Evolutionary conservation across 2,797 vertebrate species (phyloP), one percentile per base, ranked within the genome.

Genomic region (Moxostoma hubbsi): DNA sequence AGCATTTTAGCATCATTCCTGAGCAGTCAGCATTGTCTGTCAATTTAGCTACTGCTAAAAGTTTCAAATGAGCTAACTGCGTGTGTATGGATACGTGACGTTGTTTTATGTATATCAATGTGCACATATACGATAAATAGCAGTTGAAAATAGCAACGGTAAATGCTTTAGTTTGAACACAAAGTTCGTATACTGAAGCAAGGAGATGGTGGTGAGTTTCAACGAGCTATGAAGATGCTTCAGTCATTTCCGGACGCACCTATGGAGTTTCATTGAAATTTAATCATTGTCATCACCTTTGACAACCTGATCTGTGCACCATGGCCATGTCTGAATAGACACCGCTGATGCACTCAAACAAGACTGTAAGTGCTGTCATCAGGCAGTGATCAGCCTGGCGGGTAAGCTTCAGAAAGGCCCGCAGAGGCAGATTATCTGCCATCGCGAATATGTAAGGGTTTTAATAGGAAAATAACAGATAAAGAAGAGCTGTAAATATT

Each of bases 171-270:
- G 54, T 57, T 57, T 62, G 8, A 16, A 13, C 5, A 66, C 47
- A 24, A 62, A 63, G 58, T 78, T 72, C 15, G 77, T 77, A 2
- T 9, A 77, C 13, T 61, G 65, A 55, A 71, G 50, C 18, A 43
- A 13, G 11, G 65, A 70, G 7, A 62, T 54, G 57, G 54, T 58
- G 45, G 55, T 43, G 16, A 68, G 54, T 51, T 51, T 70, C 12
- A 59, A 18, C 68, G 24, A 59, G 62, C 46, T 59, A 45, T 16
- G 16, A 79, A 67, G 71, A 74, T 67, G 72, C 65, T 75, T 54
- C 50, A 49, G 12, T 61, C 24, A 72, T 78, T 72, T 73, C 78
- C 83, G 85, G 84, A 86, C 84, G 84, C 73, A 51, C 58, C 36
- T 47, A 24, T 49, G 4, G 24, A 69, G 59, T 73, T 75, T 63